Evolutionary conservation across 1,140 invertebrate genomes (phyloP).

Genomic region (Ceratina japonica): DNA sequence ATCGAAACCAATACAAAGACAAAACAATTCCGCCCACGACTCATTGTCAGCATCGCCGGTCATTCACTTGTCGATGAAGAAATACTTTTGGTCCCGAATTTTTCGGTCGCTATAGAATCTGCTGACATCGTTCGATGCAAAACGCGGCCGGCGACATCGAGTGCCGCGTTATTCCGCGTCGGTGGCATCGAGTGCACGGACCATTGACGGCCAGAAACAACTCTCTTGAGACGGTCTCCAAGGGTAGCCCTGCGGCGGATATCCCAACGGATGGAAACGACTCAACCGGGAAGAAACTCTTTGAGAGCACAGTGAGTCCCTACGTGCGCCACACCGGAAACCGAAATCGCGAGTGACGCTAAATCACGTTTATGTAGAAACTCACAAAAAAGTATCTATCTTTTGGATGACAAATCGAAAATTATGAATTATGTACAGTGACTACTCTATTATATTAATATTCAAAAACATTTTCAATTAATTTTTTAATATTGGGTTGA

Average conservation of each 20-base stretch:
- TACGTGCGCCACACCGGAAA: background rate
- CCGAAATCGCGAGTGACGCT: slow-evolving; percentile 2
- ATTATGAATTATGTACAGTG: too few relatives aligned
- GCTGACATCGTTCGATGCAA: slow-evolving; percentile 39
- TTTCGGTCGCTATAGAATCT: background rate
- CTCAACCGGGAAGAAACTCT: background rate
- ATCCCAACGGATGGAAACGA: slow-evolving; percentile 27
- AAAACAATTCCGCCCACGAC: too few relatives aligned
- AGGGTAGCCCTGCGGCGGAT: background rate
- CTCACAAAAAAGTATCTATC: too few relatives aligned
- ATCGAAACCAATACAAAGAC: too few relatives aligned
- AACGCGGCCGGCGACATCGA: background rate
- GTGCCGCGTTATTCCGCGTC: slow-evolving; percentile 34
- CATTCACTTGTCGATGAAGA: slow-evolving; percentile 39
- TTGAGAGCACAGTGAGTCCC: slow-evolving; percentile 6
- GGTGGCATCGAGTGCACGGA: slow-evolving; percentile 26
- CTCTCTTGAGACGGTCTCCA: background rate
- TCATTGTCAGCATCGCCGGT: slow-evolving; percentile 11
- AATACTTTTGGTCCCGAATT: slow-evolving; percentile 7
- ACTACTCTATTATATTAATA: too few relatives aligned
- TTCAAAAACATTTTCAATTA: too few relatives aligned
- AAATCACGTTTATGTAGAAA: background rate
- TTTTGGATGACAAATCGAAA: too few relatives aligned
- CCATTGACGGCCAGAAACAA: background rate
- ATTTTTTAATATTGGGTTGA: too few relatives aligned